Evolutionary conservation across 1,140 invertebrate species (phyloP), one percentile per base, ranked within the genome.

Genomic region (Nymphalis io): DNA sequence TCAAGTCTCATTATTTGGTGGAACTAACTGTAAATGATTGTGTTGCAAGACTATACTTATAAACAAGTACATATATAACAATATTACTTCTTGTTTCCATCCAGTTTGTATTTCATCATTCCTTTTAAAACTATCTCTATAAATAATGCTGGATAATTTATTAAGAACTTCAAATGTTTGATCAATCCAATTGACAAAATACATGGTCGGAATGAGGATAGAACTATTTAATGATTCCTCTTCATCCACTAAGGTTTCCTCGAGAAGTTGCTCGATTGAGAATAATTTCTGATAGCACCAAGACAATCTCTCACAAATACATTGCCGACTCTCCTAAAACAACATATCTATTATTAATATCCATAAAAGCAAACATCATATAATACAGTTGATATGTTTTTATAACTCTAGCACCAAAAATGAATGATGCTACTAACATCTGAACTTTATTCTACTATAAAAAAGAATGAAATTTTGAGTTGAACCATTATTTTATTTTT

Each of bases 161-260:
- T 74, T 72, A 3, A 91, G 78, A 48, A 85, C 63, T 38, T 91
- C 84, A 82, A 90, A 91, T 69, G 89, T 86, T 69, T 91, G 83
- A 63, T 91, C 89, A 70, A 91, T 89, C 89, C 89, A 91, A 66
- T 90, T 90, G 3, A 91, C 87, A 87, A 91, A 91, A 66, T 89
- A 88, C 86, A 91, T 88, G 8, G 78, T 79, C 16, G 80, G 76
- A 2, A 73, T 61, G 53, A 84, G 66, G 10, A 84, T 68, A 21
- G 82, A 81, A 40, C 85, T 78, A 66, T 86, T 65, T 39, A 53
- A 55, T 40, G 60, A 57, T 57, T 68, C 73, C 11, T n/a, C 48
- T 13, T 46, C 20, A 38, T 57, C 33, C 11, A 8, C 23, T 33
- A n/a, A 12, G 46, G 61, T 12, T n/a, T 60, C 63, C 16, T 66